Percentiles rank a stretch among this genome's conserved stretches.
phyloP scores from a whole-genome alignment of 2,888 invertebrate genomes.

The Helleia helle region DNA sequence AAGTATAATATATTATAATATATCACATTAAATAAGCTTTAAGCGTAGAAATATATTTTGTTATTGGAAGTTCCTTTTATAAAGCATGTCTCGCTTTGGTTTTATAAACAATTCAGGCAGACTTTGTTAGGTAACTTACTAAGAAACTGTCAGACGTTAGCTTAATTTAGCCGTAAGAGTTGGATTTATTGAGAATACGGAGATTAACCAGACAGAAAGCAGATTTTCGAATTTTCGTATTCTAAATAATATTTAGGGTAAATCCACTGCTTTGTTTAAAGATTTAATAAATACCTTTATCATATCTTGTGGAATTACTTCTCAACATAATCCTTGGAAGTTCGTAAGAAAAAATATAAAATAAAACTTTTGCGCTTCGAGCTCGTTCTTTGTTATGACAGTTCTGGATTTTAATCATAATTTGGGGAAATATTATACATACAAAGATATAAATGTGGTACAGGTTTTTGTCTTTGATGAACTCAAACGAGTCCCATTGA shows the following conservation, averaged over 20 bases:
- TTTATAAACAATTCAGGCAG: too few species aligned
- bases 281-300: background rate
- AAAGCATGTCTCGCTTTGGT: too few species aligned
- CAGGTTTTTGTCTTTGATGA: too few species aligned
- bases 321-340: constrained; percentile 2
- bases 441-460: too few species aligned
- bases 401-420: background rate
- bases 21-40: too few species aligned
- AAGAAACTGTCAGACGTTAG: constrained; percentile 14
- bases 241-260: constrained; percentile 10
- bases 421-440: too few species aligned
- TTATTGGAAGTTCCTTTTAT: too few species aligned
- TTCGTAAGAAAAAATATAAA: background rate
- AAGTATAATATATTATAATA: too few species aligned
- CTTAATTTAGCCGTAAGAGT: constrained; percentile 19
- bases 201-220: constrained; percentile 18
- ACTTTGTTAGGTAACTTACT: constrained; percentile 20
- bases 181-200: constrained; percentile 20
- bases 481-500: too few species aligned
- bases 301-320: background rate
- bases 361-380: constrained; percentile 6
- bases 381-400: too few species aligned
- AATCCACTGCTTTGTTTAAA: background rate
- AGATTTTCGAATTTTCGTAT: constrained; percentile 19
- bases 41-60: too few species aligned